Base-by-base conservation (phyloP, 2,888 invertebrate species). In the Cephus nigrinus region DNA sequence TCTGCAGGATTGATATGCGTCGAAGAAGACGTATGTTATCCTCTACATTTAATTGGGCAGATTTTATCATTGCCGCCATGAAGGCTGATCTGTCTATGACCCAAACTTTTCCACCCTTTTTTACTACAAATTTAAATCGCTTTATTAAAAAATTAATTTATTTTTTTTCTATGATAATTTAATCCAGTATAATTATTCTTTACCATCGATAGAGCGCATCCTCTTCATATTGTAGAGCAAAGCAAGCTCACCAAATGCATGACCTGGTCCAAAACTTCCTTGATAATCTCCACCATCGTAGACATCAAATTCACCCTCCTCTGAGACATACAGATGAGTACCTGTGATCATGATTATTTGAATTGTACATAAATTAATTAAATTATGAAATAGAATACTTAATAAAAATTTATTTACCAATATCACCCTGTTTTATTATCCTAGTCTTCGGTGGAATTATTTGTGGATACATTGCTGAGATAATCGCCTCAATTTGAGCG, bases 151-250 rank as follows among this genome's bases (percentile, higher is more conserved):
- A 76, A 76, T 78, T 23, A 35, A 55, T 75, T 30, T 23, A 75
- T 1, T 73, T 33, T 3, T 23, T 12, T 55, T 31, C 74, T 68
- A 31, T 1, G 55, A 36, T 34, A 36, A 55, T 30, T 40, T 23
- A 68, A 3, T 33, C 4, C 23, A 31, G 1, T 1, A 34, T 40
- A 4, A 76, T 69, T 68, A 40, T 32, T 72, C 1, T n/a, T 92
- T 92, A 96, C 97, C 96, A 92, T 95, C 93, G 78, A 98, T 95
- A 0, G 97, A 97, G 0, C 97, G 97, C 83, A 96, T 95, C 83
- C 98, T 93, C 86, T 96, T 97, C 71, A 98, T 97, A 92, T 98
- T 97, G 92, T 98, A 98, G 36, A 98, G 93, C 85, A 98, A 95
- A 11, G 98, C 98, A 76, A 98, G 92, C 92, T 98, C 98, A 3